Conservation (phyloP, 2,113 vertebrate species). For the Misgurnus anguillicaudatus region DNA sequence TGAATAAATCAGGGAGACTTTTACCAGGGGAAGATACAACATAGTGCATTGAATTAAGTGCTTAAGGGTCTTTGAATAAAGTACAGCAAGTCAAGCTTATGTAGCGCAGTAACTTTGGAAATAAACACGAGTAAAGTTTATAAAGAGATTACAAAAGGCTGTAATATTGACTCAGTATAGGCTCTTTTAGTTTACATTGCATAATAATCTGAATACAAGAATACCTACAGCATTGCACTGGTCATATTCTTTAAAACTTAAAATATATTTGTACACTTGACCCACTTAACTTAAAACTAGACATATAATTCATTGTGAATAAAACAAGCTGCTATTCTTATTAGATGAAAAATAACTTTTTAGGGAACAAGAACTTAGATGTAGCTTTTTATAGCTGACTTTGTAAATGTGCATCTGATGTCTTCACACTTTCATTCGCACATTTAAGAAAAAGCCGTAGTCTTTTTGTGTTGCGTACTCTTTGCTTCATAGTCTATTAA, state of each 20-base stretch:
- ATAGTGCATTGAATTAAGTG: constrained; percentile 67
- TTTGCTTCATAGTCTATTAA: constrained; percentile 70
- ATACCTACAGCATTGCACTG: not conserved
- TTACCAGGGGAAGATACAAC: constrained; percentile 73
- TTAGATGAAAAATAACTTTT: not conserved
- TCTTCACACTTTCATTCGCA: constrained; percentile 68
- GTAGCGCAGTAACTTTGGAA: not conserved
- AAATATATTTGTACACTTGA: not conserved
- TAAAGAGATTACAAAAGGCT: constrained; percentile 35
- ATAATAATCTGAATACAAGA: too few relatives aligned
- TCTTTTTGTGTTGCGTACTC: constrained; percentile 62
- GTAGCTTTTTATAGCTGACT: constrained; percentile 42
- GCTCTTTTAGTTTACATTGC: too few relatives aligned
- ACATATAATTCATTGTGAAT: too few relatives aligned
- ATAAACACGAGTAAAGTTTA: constrained; percentile 37
- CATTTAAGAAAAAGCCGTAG: constrained; percentile 61
- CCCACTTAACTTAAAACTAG: too few relatives aligned
- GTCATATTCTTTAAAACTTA: not conserved
- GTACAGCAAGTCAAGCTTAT: not conserved
- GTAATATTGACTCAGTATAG: too few relatives aligned
- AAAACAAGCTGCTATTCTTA: not conserved
- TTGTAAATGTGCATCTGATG: constrained; percentile 63
- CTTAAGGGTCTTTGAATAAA: constrained; percentile 58
- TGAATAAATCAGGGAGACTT: constrained; percentile 75
- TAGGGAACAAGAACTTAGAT: not conserved